Base-by-base conservation (phyloP, 1,140 invertebrate species). In the Mya arenaria region DNA sequence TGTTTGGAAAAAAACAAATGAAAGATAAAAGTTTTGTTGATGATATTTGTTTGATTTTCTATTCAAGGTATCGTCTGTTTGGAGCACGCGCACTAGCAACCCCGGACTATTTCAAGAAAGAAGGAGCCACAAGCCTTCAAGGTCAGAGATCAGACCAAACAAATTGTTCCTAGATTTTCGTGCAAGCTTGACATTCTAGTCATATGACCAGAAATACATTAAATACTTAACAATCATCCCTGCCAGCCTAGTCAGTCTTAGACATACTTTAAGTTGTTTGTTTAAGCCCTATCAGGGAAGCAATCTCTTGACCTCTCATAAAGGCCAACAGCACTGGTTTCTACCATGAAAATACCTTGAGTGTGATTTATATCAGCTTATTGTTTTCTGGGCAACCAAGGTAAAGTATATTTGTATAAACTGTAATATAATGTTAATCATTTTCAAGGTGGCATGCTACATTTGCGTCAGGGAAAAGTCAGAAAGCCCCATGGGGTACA, bases 381-480 rank as follows among this genome's bases (percentile, higher is more conserved):
- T 65, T 65, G 6, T 10, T 34, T 65, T 65, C 32, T 30, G 30
- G 37, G 10, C 23, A 60, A 60, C 28, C 15, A n/a, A 48, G 10
- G 44, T n/a, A 10, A 13, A 48, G n/a, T 13, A 60, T 28, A 60
- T 28, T 17, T 25, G 23, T 28, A 10, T 28, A 25, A 13, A 25
- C 10, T 8, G 15, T 13, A 15, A 13, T 25, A 19, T 60, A 10
- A 25, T 60, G 15, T 60, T 60, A 13, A 25, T n/a, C 48, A 15
- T 55, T 28, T 73, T 82, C 10, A 56, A 91, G 90, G 88, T 56
- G 77, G 84, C 6, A 82, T 88, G 82, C 89, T 88, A 71, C 63
- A 71, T 39, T 32, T 80, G 41, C 41, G 77, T 19, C 62, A 66
- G 30, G 87, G 89, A 55, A 56, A 37, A 19, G 79, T 85, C 25